A percentile compares a stretch with the other conserved stretches of the same genome.
These are phyloP conservation scores for Acropternis orthonyx DNA, from an alignment of 2,797 vertebrate genomes.

Conservation along the genomic window DNA sequence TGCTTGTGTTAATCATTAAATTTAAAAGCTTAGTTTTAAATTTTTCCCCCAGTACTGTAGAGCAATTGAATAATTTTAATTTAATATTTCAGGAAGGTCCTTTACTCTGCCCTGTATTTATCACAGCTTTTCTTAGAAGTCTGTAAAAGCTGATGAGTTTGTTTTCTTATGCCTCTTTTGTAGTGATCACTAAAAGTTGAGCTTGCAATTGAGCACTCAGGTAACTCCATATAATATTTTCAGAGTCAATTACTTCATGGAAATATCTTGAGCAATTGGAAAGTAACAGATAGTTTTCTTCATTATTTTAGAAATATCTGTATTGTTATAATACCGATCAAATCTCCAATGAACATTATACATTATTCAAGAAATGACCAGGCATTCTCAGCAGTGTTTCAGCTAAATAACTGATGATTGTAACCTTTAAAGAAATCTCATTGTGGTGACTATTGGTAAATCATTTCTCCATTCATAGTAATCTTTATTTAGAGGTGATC, in stretches of 20 bases:
- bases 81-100: constrained; percentile 53
- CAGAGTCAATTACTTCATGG: constrained; percentile 76
- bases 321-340: constrained; percentile 77
- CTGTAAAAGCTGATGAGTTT: constrained; percentile 72
- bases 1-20: constrained; percentile 66
- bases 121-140: constrained; percentile 66
- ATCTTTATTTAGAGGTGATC: constrained; percentile 80
- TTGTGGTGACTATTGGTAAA: constrained; percentile 80
- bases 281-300: constrained; percentile 74
- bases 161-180: constrained; percentile 66
- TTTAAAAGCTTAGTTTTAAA: constrained; percentile 70
- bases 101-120: constrained; percentile 58
- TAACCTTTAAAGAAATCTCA: constrained; percentile 87
- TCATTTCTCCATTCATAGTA: constrained; percentile 79
- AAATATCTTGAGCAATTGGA: constrained; percentile 74
- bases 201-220: constrained; percentile 60
- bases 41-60: constrained; percentile 37
- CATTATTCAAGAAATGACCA: constrained; percentile 81
- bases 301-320: constrained; percentile 77
- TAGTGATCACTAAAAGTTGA: constrained; percentile 66
- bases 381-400: constrained; percentile 75
- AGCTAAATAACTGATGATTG: constrained; percentile 86
- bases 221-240: constrained; percentile 69
- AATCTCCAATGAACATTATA: constrained; percentile 73
- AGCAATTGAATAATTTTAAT: constrained; percentile 70